Percentiles rank a stretch among this genome's conserved stretches.
Conservation (phyloP, 2,113 vertebrate species). For the Leptodactylus fuscus region DNA sequence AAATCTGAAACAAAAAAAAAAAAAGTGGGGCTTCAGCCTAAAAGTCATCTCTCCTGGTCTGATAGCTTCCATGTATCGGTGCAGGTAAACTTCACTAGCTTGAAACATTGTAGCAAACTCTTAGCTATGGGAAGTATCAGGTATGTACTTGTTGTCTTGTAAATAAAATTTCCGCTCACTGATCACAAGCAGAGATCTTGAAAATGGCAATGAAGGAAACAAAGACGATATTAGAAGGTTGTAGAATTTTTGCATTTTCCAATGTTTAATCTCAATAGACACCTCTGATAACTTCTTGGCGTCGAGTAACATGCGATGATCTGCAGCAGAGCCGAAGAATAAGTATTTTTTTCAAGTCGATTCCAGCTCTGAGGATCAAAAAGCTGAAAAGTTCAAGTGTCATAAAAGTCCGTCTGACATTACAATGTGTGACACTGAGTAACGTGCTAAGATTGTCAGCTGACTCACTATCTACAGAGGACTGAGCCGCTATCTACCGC, state of each 20-base stretch:
- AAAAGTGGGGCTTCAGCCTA: too few species aligned
- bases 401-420: constrained; percentile 2
- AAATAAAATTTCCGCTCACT: too few species aligned
- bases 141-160: too few species aligned
- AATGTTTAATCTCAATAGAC: neutral
- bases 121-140: neutral
- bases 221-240: neutral
- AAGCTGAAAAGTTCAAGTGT: neutral
- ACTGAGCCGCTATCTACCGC: neutral
- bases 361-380: too few species aligned
- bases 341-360: neutral
- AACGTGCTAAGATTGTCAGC: constrained; percentile 13
- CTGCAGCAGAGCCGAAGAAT: neutral
- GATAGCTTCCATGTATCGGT: neutral
- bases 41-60: neutral
- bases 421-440: neutral
- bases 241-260: neutral
- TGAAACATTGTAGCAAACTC: neutral
- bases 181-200: neutral
- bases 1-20: too few species aligned
- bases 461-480: constrained; percentile 34
- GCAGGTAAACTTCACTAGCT: neutral
- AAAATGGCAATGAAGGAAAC: neutral
- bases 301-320: neutral
- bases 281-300: neutral